A percentile compares a stretch with the other conserved stretches of the same genome.
Evolutionary conservation across 2,888 invertebrate species (phyloP).

Genomic region (Matsumyia berberina): DNA sequence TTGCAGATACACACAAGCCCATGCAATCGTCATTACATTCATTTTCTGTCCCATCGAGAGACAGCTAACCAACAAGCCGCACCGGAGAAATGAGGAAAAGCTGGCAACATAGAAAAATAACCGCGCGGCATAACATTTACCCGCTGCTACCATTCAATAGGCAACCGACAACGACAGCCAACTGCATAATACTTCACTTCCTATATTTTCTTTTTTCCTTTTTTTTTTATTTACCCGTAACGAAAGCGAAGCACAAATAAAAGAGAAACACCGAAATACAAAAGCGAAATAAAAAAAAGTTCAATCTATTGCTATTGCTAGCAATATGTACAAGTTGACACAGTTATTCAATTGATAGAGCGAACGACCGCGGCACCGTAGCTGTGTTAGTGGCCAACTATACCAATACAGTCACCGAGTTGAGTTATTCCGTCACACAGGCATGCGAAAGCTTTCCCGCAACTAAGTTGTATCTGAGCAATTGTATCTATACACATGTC

Average conservation of each 20-base stretch:
- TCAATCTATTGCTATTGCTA: slow-evolving; percentile 54
- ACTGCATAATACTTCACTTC: slow-evolving; percentile 76
- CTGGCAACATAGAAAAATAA: slow-evolving; percentile 67
- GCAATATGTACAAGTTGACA: slow-evolving; percentile 68
- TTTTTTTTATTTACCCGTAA: slow-evolving; percentile 59
- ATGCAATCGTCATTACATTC: slow-evolving; percentile 17
- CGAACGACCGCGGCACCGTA: slow-evolving; percentile 66
- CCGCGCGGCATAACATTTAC: slow-evolving; percentile 61
- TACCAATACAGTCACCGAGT: slow-evolving; percentile 17
- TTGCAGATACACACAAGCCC: slow-evolving; percentile 67
- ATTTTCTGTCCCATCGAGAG: slow-evolving; percentile 33
- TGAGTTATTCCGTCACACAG: background rate
- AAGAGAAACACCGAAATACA: slow-evolving; percentile 66
- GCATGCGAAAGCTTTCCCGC: slow-evolving; percentile 45
- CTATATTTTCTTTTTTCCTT: slow-evolving; percentile 57
- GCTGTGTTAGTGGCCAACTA: slow-evolving; percentile 55
- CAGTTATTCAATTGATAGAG: slow-evolving; percentile 76
- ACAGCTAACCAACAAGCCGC: slow-evolving; percentile 36
- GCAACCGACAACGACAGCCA: slow-evolving; percentile 50
- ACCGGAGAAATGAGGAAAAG: slow-evolving; percentile 73
- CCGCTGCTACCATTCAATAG: slow-evolving; percentile 48
- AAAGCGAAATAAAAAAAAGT: slow-evolving; percentile 62
- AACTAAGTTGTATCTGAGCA: slow-evolving; percentile 48
- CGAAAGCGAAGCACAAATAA: slow-evolving; percentile 76
- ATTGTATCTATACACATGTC: slow-evolving; percentile 13